phyloP scores from a whole-genome alignment of 2,888 invertebrate species.

The Nephrotoma flavescens region DNA sequence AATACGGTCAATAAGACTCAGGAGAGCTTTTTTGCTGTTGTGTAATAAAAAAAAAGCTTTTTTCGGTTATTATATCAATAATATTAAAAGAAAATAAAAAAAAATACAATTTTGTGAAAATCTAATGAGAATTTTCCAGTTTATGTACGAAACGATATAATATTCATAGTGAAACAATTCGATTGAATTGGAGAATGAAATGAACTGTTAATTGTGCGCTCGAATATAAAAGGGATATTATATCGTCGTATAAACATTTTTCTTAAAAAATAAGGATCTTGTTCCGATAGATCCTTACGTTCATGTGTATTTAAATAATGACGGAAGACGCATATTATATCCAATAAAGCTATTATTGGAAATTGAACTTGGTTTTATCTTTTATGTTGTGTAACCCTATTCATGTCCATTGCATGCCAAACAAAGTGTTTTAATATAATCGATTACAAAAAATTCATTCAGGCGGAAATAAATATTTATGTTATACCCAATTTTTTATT shows the following conservation, averaged over 20 bases:
- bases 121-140: not conserved
- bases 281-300: not conserved
- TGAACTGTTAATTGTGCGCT: not conserved
- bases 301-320: not conserved
- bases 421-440: not conserved
- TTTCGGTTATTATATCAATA: not conserved
- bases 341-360: not conserved
- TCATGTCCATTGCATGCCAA: not conserved
- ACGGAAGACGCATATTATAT: not conserved
- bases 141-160: not conserved
- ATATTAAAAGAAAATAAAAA: not conserved
- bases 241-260: not conserved
- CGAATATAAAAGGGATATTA: not conserved
- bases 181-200: not conserved
- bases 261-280: not conserved
- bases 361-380: not conserved
- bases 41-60: not conserved
- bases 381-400: not conserved
- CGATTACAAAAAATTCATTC: not conserved
- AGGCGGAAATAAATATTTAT: not conserved
- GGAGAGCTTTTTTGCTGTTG: not conserved
- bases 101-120: not conserved
- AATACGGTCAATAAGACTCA: not conserved
- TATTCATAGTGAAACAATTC: not conserved
- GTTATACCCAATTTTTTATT: not conserved